Conservation (phyloP, 2,797 vertebrate genomes). For the Enteromius trimaculatus region DNA sequence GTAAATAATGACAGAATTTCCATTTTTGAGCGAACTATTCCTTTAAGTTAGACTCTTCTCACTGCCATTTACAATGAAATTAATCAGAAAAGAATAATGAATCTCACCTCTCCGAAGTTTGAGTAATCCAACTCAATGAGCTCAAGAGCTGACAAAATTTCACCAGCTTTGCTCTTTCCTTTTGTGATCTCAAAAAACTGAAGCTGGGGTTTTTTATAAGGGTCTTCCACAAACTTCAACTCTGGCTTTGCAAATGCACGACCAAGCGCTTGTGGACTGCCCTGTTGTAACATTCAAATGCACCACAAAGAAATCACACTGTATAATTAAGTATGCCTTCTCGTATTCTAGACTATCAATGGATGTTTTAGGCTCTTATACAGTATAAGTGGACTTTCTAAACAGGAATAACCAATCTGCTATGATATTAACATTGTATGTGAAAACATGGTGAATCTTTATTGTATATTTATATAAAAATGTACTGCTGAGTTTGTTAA, state of each 20-base stretch:
- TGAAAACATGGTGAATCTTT: neutral
- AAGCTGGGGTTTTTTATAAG: slow-evolving; percentile 81
- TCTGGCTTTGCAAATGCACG: slow-evolving; percentile 84
- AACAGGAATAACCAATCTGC: neutral
- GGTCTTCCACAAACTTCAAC: slow-evolving; percentile 85
- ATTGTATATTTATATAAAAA: neutral
- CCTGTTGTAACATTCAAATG: slow-evolving; percentile 69
- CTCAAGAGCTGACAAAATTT: slow-evolving; percentile 90
- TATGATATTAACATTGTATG: neutral
- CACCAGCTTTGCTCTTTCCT: slow-evolving; percentile 81
- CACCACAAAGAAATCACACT: neutral
- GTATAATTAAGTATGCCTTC: neutral
- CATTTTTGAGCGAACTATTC: no score
- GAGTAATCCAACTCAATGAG: slow-evolving; percentile 91
- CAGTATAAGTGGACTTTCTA: neutral
- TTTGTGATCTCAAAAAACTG: slow-evolving; percentile 87
- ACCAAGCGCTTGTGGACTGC: slow-evolving; percentile 81
- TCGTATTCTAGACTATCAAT: neutral
- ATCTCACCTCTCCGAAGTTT: slow-evolving; percentile 84
- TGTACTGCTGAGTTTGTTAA: neutral
- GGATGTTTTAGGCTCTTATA: neutral
- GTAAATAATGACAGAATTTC: no score
- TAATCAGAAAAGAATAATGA: slow-evolving; percentile 1
- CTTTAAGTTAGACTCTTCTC: neutral
- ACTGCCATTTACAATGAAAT: neutral